Base-by-base conservation (phyloP, 2,888 invertebrate genomes). In the Stenotaenia linearis region DNA sequence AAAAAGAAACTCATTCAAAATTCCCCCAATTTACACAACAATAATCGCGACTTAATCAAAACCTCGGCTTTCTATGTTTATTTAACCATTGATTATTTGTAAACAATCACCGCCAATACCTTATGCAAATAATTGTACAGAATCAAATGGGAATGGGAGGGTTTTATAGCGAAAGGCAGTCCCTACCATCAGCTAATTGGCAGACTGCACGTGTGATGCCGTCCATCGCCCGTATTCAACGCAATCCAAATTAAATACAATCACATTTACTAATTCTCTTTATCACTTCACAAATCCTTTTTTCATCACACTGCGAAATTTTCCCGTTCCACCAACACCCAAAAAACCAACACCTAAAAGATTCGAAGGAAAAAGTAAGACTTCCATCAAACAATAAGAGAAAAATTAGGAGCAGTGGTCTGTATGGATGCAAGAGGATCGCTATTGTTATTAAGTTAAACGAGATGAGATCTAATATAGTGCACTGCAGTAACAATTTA, bases 171-270 rank as follows among this genome's bases (percentile, higher is more conserved):
- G 69, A 69, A 28, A 69, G 69, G 69, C 69, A 25, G 69, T 28
- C 69, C 69, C 69, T 69, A 28, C 69, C 69, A 69, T 69, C 69
- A 69, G 69, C 69, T 69, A 69, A 69, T 69, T 69, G 69, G 69
- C 69, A 69, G 69, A 25, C 69, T 69, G 69, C 69, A 69, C 69
- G 69, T 69, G 69, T 69, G 61, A 61, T 61, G 69, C 69, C n/a
- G 69, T 61, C 61, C 28, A 69, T 69, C 69, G 69, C 69, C 4
- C 50, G 50, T 7, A 18, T 50, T 50, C 50, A 50, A n/a, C 69
- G 23, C 69, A 69, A 25, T 69, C 69, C 5, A 69, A 69, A 28
- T 28, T 69, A 69, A 69, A 69, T 4, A 28, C 28, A 2, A 69
- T 28, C 10, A 69, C 69, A 10, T 28, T 28, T 5, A 12, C 28